phyloP scores from a whole-genome alignment of 2,113 vertebrate genomes.

The Pluvialis apricaria region DNA sequence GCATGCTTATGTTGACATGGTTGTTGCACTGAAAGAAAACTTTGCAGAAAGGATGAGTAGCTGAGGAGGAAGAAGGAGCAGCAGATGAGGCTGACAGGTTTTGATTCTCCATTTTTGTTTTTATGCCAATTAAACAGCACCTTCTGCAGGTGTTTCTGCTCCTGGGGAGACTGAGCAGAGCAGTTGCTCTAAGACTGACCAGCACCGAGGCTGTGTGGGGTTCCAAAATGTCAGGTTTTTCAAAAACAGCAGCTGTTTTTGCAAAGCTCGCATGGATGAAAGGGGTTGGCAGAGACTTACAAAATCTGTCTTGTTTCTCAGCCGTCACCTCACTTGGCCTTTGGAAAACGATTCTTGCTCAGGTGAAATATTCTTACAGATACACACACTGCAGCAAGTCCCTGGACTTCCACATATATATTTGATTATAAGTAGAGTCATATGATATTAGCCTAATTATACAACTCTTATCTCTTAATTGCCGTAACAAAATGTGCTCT shows the following conservation, averaged over 20 bases:
- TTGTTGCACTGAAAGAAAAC: neutral
- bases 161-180: neutral
- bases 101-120: neutral
- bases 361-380: neutral
- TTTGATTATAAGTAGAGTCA: neutral
- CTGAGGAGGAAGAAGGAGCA: neutral
- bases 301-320: neutral
- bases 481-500: neutral
- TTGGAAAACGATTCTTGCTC: neutral
- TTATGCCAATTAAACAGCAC: neutral
- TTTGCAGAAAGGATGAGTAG: neutral
- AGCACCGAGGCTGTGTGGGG: neutral
- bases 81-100: neutral
- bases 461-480: neutral
- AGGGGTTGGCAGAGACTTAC: neutral
- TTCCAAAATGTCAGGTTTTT: neutral
- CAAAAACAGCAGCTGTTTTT: neutral
- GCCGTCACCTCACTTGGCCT: neutral
- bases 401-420: fast-evolving
- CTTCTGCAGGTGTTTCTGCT: neutral
- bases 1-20: fast-evolving
- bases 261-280: neutral
- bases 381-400: too few relatives aligned
- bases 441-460: neutral
- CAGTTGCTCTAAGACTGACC: neutral